These are phyloP conservation scores for Pachliopta kotzebuea DNA, from an alignment of 2,888 invertebrate genomes.

Conservation along the genomic window DNA sequence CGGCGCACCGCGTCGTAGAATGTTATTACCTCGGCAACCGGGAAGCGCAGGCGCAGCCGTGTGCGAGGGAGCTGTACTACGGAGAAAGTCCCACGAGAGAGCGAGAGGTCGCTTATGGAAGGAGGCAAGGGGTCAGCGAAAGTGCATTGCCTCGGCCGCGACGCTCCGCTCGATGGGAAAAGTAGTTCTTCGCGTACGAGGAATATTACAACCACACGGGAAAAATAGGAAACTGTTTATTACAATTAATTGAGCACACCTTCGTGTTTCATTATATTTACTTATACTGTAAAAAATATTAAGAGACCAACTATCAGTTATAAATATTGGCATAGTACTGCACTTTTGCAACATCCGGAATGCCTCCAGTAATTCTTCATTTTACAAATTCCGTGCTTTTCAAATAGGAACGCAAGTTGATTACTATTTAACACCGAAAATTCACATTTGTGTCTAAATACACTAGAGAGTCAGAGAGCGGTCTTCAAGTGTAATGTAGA, in stretches of 20 bases:
- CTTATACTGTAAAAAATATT: too few species aligned
- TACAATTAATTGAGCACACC: conserved; percentile 9
- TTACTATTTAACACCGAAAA: too few species aligned
- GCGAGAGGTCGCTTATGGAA: conserved; percentile 65
- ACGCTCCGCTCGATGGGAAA: conserved; percentile 74
- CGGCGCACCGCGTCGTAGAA: conserved; percentile 77
- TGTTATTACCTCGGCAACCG: conserved; percentile 64
- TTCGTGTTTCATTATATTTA: neutral
- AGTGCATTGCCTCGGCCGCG: conserved; percentile 78
- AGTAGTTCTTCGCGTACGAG: conserved; percentile 59
- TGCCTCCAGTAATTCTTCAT: too few species aligned
- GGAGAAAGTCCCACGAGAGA: conserved; percentile 61
- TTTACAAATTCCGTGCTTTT: too few species aligned
- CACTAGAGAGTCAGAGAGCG: too few species aligned
- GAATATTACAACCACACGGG: conserved; percentile 58
- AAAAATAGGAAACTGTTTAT: conserved; percentile 50
- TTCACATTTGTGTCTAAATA: too few species aligned
- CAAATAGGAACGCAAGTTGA: too few species aligned
- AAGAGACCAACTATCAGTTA: too few species aligned
- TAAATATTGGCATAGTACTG: too few species aligned
- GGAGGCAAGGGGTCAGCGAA: conserved; percentile 78
- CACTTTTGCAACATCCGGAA: too few species aligned
- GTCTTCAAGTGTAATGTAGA: too few species aligned
- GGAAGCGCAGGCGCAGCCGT: conserved; percentile 74
- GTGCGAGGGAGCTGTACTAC: conserved; percentile 54